Evolutionary conservation across 2,888 invertebrate species (phyloP), one percentile per base, ranked within the genome.

Genomic region (Ophion ventricosus): DNA sequence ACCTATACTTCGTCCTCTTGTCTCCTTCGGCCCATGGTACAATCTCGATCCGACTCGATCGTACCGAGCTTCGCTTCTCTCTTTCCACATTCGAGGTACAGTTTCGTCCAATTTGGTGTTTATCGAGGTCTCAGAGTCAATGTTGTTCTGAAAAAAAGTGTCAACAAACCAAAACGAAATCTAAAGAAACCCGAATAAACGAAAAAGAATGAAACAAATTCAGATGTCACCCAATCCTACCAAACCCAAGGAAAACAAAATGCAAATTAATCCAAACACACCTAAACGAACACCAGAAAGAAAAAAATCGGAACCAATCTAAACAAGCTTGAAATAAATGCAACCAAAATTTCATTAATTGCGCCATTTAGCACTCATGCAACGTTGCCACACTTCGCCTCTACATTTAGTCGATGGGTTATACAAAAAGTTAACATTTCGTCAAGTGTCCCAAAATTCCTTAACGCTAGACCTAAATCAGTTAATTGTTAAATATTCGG

Each of bases 1-100:
- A 78, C 70, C 61, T 70, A 25, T 40, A 74, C 59, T 23, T n/a
- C 54, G 23, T 54, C 57, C 61, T 59, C 57, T 43, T 80, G 73
- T 43, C 57, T 56, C 23, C 25, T 67, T 35, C 3, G 17, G 17
- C 25, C 25, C 49, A 54, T 54, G 35, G 54, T 56, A 40, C 23
- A 20, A 23, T 23, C 61, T 40, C n/a, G 43, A 26, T 2, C 54
- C 63, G 54, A 75, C 49, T 64, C 29, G n/a, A 14, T 7, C 4
- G 35, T 5, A 73, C 61, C 49, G 23, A 56, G n/a, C 56, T 40
- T 54, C 54, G 14, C 35, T 23, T 56, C 43, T 3, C 25, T 76
- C 54, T 66, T 56, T 57, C 25, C 49, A 23, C 57, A 23, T 35
- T 35, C 8, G 35, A 35, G 35, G 35, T 35, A 35, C 35, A 35